Conservation (phyloP, 2,797 vertebrate species). For the Antennarius maculatus region DNA sequence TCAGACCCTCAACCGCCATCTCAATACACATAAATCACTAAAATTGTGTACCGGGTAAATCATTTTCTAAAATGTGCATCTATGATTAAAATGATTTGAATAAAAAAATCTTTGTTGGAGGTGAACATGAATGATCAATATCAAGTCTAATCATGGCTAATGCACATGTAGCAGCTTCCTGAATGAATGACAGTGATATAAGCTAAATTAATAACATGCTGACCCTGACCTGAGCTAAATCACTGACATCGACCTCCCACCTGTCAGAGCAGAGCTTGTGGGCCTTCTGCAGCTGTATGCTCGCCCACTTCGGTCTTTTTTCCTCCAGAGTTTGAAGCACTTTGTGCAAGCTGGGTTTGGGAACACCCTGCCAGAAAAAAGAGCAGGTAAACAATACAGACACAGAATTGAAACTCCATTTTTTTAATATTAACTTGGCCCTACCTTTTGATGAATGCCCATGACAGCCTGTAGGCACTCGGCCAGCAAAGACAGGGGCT, state of each 20-base stretch:
- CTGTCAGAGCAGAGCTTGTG: conserved; percentile 86
- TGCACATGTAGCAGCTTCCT: not conserved
- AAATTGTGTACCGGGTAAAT: conserved; percentile 35
- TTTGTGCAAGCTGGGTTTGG: conserved; percentile 86
- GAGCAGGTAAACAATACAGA: conserved; percentile 8
- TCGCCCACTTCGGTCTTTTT: conserved; percentile 90
- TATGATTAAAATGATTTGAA: conserved; percentile 26
- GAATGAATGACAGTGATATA: conserved; percentile 19
- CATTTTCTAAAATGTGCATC: conserved; percentile 39
- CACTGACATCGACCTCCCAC: conserved; percentile 76
- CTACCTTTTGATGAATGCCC: conserved; percentile 82
- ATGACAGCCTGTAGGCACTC: conserved; percentile 88
- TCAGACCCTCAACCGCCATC: conserved; percentile 22
- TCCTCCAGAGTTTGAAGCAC: conserved; percentile 89
- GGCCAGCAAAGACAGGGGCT: conserved; percentile 86
- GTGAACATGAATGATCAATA: conserved; percentile 42
- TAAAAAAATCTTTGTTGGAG: conserved; percentile 29
- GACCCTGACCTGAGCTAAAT: conserved; percentile 41
- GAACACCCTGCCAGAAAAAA: conserved; percentile 69
- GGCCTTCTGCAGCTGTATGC: conserved; percentile 88
- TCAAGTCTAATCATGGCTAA: conserved; percentile 35
- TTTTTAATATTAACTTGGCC: not conserved
- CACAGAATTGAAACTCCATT: too few species aligned
- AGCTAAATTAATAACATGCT: conserved; percentile 25
- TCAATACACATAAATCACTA: conserved; percentile 45